phyloP scores from a whole-genome alignment of 2,113 vertebrate genomes.

The Butorides virescens region DNA sequence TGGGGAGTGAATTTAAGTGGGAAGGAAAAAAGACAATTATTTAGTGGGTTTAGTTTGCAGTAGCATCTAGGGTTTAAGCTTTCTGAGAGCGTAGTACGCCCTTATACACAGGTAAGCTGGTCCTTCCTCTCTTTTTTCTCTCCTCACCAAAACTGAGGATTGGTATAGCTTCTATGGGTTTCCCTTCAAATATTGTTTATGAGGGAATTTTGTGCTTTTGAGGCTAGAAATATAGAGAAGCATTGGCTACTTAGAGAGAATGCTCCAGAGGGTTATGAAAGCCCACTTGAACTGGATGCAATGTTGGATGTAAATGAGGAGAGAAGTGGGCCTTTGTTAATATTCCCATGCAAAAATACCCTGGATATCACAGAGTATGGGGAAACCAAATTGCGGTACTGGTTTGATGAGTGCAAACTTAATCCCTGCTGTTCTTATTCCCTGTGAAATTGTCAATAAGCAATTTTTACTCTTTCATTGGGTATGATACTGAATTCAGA shows the following conservation, averaged over 20 bases:
- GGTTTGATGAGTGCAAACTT: background rate
- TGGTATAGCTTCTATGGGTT: background rate
- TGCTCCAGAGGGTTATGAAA: background rate
- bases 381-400: background rate
- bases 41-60: background rate
- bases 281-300: background rate
- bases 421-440: background rate
- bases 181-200: background rate
- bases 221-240: background rate
- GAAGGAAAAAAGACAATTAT: background rate
- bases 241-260: background rate
- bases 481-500: background rate
- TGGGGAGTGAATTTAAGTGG: background rate
- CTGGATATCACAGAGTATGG: background rate
- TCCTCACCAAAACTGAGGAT: background rate
- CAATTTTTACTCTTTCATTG: background rate
- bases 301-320: background rate
- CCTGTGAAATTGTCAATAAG: conserved; percentile 8
- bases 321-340: background rate
- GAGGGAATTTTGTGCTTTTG: background rate
- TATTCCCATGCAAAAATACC: background rate
- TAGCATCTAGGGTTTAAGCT: background rate
- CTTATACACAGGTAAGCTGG: background rate
- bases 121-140: background rate
- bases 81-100: background rate